A percentile compares a stretch with the other conserved stretches of the same genome.
phyloP scores from a whole-genome alignment of 1,140 invertebrate genomes.

The Drosophila sp. region DNA sequence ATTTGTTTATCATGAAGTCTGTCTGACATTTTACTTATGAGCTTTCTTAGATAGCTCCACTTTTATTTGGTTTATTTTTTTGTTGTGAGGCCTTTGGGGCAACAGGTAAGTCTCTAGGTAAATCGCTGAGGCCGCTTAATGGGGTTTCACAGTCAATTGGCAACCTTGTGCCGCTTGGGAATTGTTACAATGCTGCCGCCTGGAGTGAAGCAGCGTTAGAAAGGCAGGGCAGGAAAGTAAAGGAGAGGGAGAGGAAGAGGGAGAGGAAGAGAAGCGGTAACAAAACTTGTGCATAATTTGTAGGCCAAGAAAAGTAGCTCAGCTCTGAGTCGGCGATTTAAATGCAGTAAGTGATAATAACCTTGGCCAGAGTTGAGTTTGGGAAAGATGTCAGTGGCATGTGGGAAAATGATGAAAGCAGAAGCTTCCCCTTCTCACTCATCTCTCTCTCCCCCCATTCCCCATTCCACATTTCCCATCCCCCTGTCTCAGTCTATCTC shows the following conservation, averaged over 20 bases:
- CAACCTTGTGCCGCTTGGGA: slow-evolving; percentile 74
- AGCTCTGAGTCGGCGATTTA: slow-evolving; percentile 18
- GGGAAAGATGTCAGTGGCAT: slow-evolving; percentile 63
- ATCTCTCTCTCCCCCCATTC: background rate
- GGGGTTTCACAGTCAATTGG: slow-evolving; percentile 72
- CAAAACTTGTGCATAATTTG: slow-evolving; percentile 73
- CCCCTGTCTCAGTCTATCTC: background rate
- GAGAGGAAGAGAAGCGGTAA: slow-evolving; percentile 35
- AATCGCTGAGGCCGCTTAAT: slow-evolving; percentile 40
- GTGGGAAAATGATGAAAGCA: slow-evolving; percentile 61
- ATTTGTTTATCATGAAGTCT: background rate
- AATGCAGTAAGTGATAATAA: slow-evolving; percentile 52
- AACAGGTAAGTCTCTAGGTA: slow-evolving; percentile 22
- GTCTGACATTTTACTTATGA: slow-evolving; percentile 4
- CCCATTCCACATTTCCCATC: background rate
- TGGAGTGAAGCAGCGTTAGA: background rate
- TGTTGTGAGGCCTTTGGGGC: background rate
- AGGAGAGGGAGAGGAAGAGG: background rate
- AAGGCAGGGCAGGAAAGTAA: background rate
- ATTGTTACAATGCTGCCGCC: slow-evolving; percentile 54
- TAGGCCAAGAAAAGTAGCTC: slow-evolving; percentile 70
- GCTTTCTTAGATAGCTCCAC: background rate
- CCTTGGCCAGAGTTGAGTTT: slow-evolving; percentile 56
- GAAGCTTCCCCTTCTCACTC: slow-evolving; percentile 2
- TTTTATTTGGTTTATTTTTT: too few relatives aligned